Conservation (phyloP, 2,113 vertebrate genomes). For the Dolichallabes microphthalmus region DNA sequence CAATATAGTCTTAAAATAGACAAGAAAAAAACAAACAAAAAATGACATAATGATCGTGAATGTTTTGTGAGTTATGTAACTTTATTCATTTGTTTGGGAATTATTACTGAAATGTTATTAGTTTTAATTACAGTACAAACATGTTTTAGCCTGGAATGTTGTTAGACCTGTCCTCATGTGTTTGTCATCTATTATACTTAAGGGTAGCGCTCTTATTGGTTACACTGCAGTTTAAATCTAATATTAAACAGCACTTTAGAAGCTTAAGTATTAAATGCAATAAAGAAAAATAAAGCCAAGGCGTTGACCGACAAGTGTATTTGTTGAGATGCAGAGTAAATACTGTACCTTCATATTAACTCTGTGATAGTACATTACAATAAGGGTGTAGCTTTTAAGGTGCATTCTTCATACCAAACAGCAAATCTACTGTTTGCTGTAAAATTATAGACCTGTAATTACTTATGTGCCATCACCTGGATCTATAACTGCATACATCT, state of each 20-base stretch:
- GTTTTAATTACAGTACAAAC: conserved; percentile 23
- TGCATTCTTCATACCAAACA: not conserved
- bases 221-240: not conserved
- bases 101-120: conserved; percentile 25
- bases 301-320: not conserved
- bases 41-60: too few species aligned
- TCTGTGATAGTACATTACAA: not conserved
- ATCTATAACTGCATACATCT: not conserved
- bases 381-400: not conserved
- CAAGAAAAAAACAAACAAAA: conserved; percentile 1
- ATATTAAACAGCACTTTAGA: not conserved
- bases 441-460: not conserved
- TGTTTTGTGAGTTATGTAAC: not conserved
- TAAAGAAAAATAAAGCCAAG: not conserved
- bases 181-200: conserved; percentile 11
- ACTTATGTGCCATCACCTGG: not conserved
- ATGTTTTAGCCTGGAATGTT: conserved; percentile 25
- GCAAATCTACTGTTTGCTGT: not conserved
- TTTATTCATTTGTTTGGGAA: conserved; percentile 28
- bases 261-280: not conserved
- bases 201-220: not conserved
- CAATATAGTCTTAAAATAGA: conserved; percentile 20
- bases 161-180: conserved; percentile 24
- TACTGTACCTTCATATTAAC: not conserved
- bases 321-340: not conserved